Base-by-base conservation (phyloP, 2,797 vertebrate genomes). In the Apogon talboti region DNA sequence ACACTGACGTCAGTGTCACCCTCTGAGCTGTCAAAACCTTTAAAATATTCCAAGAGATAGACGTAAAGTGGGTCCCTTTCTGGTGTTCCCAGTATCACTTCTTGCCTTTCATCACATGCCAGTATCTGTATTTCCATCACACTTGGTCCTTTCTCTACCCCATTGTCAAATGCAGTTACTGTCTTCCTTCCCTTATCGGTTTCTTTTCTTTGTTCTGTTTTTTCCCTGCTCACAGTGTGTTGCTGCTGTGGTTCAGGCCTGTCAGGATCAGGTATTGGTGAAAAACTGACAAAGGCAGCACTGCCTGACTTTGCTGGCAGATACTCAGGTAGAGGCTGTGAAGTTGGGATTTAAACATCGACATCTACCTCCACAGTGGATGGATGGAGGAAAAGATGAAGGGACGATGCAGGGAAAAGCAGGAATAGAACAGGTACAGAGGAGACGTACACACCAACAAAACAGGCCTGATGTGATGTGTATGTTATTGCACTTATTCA, bases 261-360 rank as follows among this genome's bases (percentile, higher is more conserved):
- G 82, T 84, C 79, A 68, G 48, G 61, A 76, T 81, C 83, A 47
- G 86, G 81, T 80, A 72, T 24, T 4, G 56, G 62, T 52, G 64
- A 76, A 79, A 59, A 64, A 76, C 85, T 83, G 79, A 83, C 78
- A 78, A 70, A 76, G 56, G 66, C 59, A 63, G 45, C 44, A 44
- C 50, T 19, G 45, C 59, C 61, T 14, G 15, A 24, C 58, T 75
- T 43, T 7, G 3, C 51, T 70, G 66, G 44, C 67, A 54, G 66
- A 53, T 28, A 28, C 40, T 9, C 71, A 53, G 58, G 65, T 15
- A 9, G 52, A 50, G 62, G 58, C 73, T 65, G 43, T 55, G 71
- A 70, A 59, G 71, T 33, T 60, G 49, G 42, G 75, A 52, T 79
- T 79, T 61, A 45, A 77, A 70, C 66, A 55, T 72, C 55, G 35